Evolutionary conservation across 2,797 vertebrate genomes (phyloP).

Genomic region (Setipinna tenuifilis): DNA sequence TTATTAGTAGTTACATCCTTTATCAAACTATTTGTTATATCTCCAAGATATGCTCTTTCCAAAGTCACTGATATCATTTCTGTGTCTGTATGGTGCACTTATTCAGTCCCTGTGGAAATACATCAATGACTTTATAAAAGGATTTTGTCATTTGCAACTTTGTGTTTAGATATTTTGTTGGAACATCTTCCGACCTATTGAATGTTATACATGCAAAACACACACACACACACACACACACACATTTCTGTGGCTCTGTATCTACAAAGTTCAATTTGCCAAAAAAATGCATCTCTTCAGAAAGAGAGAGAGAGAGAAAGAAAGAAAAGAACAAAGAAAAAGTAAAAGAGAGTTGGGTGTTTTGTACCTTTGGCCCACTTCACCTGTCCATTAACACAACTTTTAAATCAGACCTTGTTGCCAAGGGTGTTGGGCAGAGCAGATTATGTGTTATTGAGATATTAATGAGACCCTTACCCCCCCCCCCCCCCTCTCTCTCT

Average conservation of each 20-base stretch:
- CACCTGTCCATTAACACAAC: constrained; percentile 32
- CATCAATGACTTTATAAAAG: neutral
- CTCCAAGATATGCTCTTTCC: too few relatives aligned
- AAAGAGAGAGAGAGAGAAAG: neutral
- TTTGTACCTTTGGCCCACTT: constrained; percentile 39
- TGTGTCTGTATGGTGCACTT: neutral
- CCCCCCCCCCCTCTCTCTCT: neutral
- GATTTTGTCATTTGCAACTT: neutral
- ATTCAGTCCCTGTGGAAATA: neutral
- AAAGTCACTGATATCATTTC: neutral
- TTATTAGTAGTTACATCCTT: neutral
- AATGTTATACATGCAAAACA: neutral
- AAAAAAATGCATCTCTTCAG: neutral
- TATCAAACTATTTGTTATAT: neutral
- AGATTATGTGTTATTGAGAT: constrained; percentile 60
- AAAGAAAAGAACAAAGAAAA: too few relatives aligned
- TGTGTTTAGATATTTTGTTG: neutral
- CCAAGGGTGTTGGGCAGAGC: constrained; percentile 55
- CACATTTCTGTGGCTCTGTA: neutral
- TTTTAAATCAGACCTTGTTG: constrained; percentile 6
- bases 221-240: constrained; percentile 33
- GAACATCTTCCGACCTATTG: neutral
- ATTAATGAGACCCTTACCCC: constrained; percentile 51
- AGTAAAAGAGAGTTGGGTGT: neutral
- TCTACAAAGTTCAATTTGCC: neutral